phyloP scores from a whole-genome alignment of 2,797 vertebrate genomes.

The Steatocranus sp. region DNA sequence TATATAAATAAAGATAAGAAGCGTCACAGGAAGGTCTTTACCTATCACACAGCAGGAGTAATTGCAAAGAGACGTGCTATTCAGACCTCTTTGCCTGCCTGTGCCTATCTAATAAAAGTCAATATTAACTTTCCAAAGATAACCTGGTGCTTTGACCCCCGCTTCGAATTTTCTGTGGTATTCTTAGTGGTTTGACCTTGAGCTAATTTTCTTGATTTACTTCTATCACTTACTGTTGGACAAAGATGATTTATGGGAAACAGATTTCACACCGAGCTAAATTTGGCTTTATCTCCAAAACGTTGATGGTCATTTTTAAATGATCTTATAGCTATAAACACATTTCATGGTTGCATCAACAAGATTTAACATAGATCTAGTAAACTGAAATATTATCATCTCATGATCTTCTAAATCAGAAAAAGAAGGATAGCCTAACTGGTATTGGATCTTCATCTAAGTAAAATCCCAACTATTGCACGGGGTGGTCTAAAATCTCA shows the following conservation, averaged over 20 bases:
- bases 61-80: slow-evolving; percentile 59
- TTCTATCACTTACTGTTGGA: neutral
- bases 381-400: neutral
- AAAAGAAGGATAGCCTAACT: neutral
- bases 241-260: neutral
- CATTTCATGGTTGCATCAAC: neutral
- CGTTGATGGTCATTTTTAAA: neutral
- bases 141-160: slow-evolving; percentile 1
- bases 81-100: neutral
- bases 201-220: neutral
- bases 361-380: neutral
- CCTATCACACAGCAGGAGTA: slow-evolving; percentile 56
- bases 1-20: slow-evolving; percentile 66
- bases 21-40: slow-evolving; percentile 31
- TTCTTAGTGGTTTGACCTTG: neutral
- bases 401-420: neutral
- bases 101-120: slow-evolving; percentile 32
- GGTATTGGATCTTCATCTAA: neutral
- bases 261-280: neutral
- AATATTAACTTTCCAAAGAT: slow-evolving; percentile 61
- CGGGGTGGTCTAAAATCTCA: neutral
- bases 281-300: neutral
- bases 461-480: neutral
- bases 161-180: neutral
- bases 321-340: neutral